Evolutionary conservation across 2,797 vertebrate genomes (phyloP).

Genomic region (Gorsachius magnificus): DNA sequence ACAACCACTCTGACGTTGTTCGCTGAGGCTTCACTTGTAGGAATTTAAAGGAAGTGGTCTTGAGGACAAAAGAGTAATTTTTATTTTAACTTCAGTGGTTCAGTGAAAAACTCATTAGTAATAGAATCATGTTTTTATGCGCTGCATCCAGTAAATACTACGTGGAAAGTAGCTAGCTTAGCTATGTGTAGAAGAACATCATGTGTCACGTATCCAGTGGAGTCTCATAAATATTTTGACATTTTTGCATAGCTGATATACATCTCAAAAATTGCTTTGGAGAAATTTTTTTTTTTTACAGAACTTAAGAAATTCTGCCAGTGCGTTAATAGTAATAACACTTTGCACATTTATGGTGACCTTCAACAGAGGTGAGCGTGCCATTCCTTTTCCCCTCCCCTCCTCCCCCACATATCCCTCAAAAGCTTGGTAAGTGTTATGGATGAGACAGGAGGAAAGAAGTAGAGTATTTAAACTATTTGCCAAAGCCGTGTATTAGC

Average conservation of each 20-base stretch:
- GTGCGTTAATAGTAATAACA: background rate
- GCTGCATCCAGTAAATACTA: background rate
- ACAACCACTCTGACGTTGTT: fast-evolving
- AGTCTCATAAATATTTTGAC: background rate
- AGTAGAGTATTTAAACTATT: background rate
- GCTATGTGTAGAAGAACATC: background rate
- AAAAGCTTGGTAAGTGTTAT: background rate
- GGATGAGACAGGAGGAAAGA: background rate
- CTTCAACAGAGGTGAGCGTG: background rate
- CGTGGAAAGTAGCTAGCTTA: background rate
- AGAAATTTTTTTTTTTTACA: background rate
- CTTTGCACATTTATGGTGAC: background rate
- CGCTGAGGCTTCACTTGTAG: background rate
- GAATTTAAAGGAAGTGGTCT: background rate
- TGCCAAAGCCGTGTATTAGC: background rate
- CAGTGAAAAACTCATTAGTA: background rate
- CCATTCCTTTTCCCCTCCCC: background rate
- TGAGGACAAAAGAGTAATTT: background rate
- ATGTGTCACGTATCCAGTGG: fast-evolving
- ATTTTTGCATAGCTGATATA: background rate
- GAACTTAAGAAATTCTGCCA: background rate
- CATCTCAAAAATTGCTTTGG: background rate
- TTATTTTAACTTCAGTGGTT: background rate
- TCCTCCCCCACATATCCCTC: background rate
- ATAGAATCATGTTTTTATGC: background rate